Base-by-base conservation (phyloP, 2,888 invertebrate species). In the Drosophila mettleri region DNA sequence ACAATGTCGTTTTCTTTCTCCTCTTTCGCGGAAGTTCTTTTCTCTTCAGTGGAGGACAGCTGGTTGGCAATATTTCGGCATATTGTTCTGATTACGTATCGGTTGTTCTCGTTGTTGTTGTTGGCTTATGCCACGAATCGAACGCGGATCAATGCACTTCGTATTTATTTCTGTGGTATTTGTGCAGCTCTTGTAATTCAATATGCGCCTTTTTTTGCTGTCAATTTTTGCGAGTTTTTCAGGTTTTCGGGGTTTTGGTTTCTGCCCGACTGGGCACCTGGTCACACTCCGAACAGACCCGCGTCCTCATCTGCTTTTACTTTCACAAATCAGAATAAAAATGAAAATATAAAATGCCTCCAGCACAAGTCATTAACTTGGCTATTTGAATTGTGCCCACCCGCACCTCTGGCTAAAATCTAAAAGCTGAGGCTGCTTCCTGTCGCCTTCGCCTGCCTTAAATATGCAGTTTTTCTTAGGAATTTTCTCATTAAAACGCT, bases 401-500 rank as follows among this genome's bases (percentile, higher is more conserved):
- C 39, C 57, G 38, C 58, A 20, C 31, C 61, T 67, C 66, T 34
- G 16, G 18, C 16, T 22, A 9, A 20, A 20, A n/a, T 31, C 49
- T 46, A 36, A 39, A 55, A 22, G 36, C 34, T 39, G 46, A 76
- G 69, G 61, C 68, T 66, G 78, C 71, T 82, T 88, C 83, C 83
- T 81, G 75, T 74, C 65, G 69, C 39, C 61, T 51, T 54, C 43
- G 39, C 51, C 59, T 24, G 80, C 68, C 75, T 86, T 86, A 89
- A 85, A 88, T 89, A 88, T 85, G 88, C 88, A 86, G 87, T 80
- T 89, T 45, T 89, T 80, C 87, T 86, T 83, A 80, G 85, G 85
- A 86, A 86, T 89, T 86, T 86, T 86, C 87, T 86, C 85, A 89
- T 86, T 86, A 89, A 88, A 86, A 70, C 54, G 62, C 18, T 71